Base-by-base conservation (phyloP, 2,888 invertebrate genomes). In the Mactromeris polynyma region DNA sequence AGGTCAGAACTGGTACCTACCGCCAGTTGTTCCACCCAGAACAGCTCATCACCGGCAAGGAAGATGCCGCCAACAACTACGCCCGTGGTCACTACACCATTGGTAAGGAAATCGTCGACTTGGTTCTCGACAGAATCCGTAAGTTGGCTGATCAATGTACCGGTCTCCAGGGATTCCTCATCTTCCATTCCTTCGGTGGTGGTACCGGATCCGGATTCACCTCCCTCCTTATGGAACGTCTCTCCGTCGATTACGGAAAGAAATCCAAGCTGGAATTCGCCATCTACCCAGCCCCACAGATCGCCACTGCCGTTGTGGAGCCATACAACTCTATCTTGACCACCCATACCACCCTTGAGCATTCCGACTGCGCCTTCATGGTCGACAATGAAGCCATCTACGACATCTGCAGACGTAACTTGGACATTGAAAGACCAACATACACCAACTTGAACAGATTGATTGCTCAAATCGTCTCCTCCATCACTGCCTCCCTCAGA, bases 71-170 rank as follows among this genome's bases (percentile, higher is more conserved):
- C 94, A 99, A 99, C 97, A 99, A 99, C 97, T 99, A 99, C 94
- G 99, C 99, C 90, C 98, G 99, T 96, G 99, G 99, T 92, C 99
- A 99, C 97, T 99, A 99, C 97, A 99, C 99, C 94, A 98, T 99
- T 96, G 99, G 99, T 1, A 97, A 97, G 83, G 98, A 98, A 96
- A 98, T 98, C 97, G 97, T 98, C 26, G 98, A 98, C 92, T 94
- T 98, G 3, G 98, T 96, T 14, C 93, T 96, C 42, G 96, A 96
- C 93, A 89, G 96, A 77, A 95, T 96, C 91, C 94, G 96, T 42
- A 96, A 97, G 83, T 97, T 97, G 85, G 95, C 96, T 81, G 96
- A 96, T 89, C 96, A 96, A 88, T 96, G 96, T 91, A 95, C 96
- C 33, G 96, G 96, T 69, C 95, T 96, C 21, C 96, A 93, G 92